Percentiles rank a stretch among this genome's conserved stretches.
Evolutionary conservation across 2,797 vertebrate species (phyloP).

Genomic region (Enteromius viviparus): DNA sequence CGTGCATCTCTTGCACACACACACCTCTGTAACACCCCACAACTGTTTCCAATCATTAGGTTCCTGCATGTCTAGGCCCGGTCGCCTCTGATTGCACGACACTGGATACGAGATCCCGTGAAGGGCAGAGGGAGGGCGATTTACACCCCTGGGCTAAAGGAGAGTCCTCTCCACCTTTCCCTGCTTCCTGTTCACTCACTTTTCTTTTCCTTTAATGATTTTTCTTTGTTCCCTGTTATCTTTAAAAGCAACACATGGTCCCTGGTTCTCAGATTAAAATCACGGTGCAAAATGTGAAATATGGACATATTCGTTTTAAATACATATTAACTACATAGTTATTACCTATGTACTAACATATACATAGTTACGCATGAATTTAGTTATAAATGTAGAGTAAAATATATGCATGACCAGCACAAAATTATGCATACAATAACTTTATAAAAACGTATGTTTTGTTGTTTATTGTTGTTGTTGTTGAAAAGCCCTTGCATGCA

Average conservation of each 20-base stretch:
- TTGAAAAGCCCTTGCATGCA: not conserved
- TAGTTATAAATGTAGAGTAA: not conserved
- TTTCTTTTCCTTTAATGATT: conserved; percentile 16
- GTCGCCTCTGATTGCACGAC: conserved; percentile 79
- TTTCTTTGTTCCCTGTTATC: conserved; percentile 29
- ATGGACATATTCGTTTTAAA: not conserved
- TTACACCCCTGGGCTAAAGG: conserved; percentile 39
- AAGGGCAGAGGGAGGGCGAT: conserved; percentile 63
- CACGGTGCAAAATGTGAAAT: not conserved
- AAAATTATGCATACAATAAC: not conserved
- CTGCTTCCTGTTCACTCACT: conserved; percentile 42
- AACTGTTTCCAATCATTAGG: conserved; percentile 87
- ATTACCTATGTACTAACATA: conserved; percentile 3
- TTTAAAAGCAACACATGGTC: conserved; percentile 38
- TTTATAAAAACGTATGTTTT: not conserved
- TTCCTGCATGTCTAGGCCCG: conserved; percentile 83
- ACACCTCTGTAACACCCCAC: conserved; percentile 70
- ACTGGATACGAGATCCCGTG: conserved; percentile 74
- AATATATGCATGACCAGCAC: not conserved
- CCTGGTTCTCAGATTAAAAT: not conserved
- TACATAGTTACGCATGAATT: not conserved
- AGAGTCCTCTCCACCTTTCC: conserved; percentile 39
- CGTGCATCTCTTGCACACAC: not conserved
- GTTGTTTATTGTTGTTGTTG: not conserved
- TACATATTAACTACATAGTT: not conserved